A percentile compares a stretch with the other conserved stretches of the same genome.
phyloP scores from a whole-genome alignment of 2,113 vertebrate species.

The cattle (Bos taurus) region ARS-UCD2.0 NC_037329.1:126714001-126714500 shows the following conservation, averaged over 20 bases:
- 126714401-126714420: not conserved
- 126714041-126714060: not conserved
- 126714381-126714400: not conserved
- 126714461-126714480: not conserved
- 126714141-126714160: not conserved
- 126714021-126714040: not conserved
- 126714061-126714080: not conserved
- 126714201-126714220: not conserved
- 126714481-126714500: slow-evolving; percentile 58
- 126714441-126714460: not conserved
- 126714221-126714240: not conserved
- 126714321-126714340: not conserved
- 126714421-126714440: not conserved
- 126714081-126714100: not conserved
- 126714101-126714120: not conserved
- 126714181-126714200: not conserved
- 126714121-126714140: not conserved
- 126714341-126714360: not conserved
- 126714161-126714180: not conserved
- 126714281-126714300: not conserved
- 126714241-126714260: not conserved
- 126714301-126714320: not conserved
- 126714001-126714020: not conserved
- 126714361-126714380: not conserved
- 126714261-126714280: not conserved